Conservation (phyloP, 1,140 invertebrate genomes). For the Akabosia matsudoensis region DNA sequence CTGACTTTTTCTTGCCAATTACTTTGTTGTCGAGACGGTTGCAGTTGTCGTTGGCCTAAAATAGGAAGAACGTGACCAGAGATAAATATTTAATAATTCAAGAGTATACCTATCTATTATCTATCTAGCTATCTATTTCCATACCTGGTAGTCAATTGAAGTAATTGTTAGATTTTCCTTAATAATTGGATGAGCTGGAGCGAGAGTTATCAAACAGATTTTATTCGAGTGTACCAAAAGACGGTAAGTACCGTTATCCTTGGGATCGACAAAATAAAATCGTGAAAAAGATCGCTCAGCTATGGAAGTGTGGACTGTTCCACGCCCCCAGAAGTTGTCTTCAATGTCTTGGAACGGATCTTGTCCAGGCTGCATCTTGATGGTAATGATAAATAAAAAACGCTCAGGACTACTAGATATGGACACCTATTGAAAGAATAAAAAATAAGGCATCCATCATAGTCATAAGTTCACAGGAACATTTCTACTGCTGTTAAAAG, state of each 20-base stretch:
- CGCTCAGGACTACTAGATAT: too few species aligned
- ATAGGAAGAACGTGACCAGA: neutral
- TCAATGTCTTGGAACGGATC: neutral
- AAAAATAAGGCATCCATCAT: too few species aligned
- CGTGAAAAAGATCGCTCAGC: neutral
- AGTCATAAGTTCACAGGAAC: too few species aligned
- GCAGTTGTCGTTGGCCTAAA: neutral
- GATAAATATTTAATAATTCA: too few species aligned
- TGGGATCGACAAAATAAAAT: neutral
- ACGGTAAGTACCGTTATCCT: neutral
- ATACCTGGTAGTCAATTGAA: conserved; percentile 6
- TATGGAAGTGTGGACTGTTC: neutral
- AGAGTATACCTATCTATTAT: too few species aligned
- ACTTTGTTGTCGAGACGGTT: neutral
- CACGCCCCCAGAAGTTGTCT: neutral
- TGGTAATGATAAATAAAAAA: too few species aligned
- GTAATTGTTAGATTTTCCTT: neutral
- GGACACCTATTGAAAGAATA: too few species aligned
- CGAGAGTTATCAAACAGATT: conserved; percentile 6
- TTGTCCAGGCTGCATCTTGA: conserved; percentile 13
- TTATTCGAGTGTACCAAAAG: neutral
- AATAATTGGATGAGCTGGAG: conserved; percentile 4
- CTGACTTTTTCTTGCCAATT: neutral
- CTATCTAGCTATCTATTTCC: too few species aligned
- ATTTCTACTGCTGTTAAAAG: too few species aligned